Base-by-base conservation (phyloP, 1,140 invertebrate genomes). In the Helicorthomorpha holstii region DNA sequence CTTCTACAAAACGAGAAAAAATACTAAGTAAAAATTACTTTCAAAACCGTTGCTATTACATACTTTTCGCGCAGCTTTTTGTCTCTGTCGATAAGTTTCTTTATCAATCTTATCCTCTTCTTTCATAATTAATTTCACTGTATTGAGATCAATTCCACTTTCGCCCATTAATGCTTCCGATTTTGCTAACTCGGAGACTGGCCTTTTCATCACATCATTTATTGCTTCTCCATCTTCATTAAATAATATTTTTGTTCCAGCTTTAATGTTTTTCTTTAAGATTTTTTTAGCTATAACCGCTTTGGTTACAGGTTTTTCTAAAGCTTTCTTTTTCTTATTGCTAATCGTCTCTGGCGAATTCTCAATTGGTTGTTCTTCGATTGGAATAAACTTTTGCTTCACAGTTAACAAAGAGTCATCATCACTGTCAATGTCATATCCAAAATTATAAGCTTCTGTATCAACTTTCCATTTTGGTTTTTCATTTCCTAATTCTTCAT, bases 51-150 rank as follows among this genome's bases (percentile, higher is more conserved):
- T 7, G 4, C 4, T 45, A n/a, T 34, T 34, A 34, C 16, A 45
- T 59, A 69, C 82, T 64, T 77, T 85, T 63, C 89, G 85, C 61
- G 80, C 84, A 24, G 79, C 75, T 67, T 82, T 85, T 3, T 92
- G 76, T 62, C 81, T 81, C 61, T 89, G 79, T 59, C 79, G 76
- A 60, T 84, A 91, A 23, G 82, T 64, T 64, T 84, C 66, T 66
- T 89, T 91, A 63, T 95, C 91, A 64, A 79, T 78, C 61, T 79
- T 75, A 71, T 92, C 89, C 70, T 90, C 86, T 65, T 90, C 80
- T 59, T 70, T 68, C 52, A 94, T 70, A 16, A 87, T 73, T 61
- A 79, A 62, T 66, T 80, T 84, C 1, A 85, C 82, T 59, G 78
- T 72, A 63, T 83, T 79, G 57, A 94, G 80, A 46, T 34, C 16